These are phyloP conservation scores for Montifringilla adamsi DNA, from an alignment of 2,113 vertebrate species.

Conservation along the genomic window DNA sequence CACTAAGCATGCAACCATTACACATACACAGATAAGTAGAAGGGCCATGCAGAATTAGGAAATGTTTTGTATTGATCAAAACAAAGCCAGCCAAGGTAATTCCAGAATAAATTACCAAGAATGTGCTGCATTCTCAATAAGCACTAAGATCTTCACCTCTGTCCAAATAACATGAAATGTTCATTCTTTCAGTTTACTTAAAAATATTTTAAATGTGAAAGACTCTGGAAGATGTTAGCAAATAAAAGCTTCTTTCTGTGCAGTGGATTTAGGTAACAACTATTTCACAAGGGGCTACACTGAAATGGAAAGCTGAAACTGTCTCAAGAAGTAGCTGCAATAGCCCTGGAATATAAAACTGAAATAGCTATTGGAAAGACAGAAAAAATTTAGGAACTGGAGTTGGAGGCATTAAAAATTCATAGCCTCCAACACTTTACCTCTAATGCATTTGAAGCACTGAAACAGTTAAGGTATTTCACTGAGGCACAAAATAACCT, in stretches of 20 bases:
- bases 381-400: conserved; percentile 26
- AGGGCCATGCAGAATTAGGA: conserved; percentile 17
- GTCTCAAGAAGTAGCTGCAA: not conserved
- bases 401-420: conserved; percentile 35
- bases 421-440: not conserved
- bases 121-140: not conserved
- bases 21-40: not conserved
- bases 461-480: conserved; percentile 68
- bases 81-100: not conserved
- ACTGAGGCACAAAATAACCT: conserved; percentile 61
- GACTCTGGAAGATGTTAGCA: not conserved
- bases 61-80: conserved; percentile 43
- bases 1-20: not conserved
- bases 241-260: not conserved
- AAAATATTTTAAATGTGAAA: not conserved
- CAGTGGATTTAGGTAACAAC: not conserved
- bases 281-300: not conserved
- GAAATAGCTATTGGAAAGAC: not conserved
- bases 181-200: not conserved
- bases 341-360: not conserved
- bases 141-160: not conserved
- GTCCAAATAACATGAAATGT: not conserved
- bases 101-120: not conserved
- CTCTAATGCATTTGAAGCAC: conserved; percentile 29
- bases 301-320: not conserved